Base-by-base conservation (phyloP, 2,797 vertebrate genomes). In the Sebastes kiyomatsui region DNA sequence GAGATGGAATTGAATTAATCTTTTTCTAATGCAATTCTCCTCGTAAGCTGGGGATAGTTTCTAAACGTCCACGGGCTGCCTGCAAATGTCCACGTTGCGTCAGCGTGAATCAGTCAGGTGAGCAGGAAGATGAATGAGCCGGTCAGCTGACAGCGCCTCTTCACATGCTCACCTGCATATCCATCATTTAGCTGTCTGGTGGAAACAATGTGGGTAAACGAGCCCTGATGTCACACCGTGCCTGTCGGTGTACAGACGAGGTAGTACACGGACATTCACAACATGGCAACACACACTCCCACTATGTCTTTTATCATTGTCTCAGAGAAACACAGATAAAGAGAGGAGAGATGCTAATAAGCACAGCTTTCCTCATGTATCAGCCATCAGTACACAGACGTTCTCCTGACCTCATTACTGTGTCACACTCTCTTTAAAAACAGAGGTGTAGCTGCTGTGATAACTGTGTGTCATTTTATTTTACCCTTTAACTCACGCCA, bases 1-100 rank as follows among this genome's bases (percentile, higher is more conserved):
- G 33, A 80, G 67, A 83, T 56, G 16, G 75, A 84, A 87, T 52
- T 67, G 54, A 87, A 90, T 88, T 79, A 46, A 81, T 89, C 73
- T 87, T 79, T 77, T 76, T 62, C 65, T 80, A 80, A 87, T 82
- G 73, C 75, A 71, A 81, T 86, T 81, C 67, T 80, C 61, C 72
- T 77, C 16, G 2, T 75, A 32, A 66, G n/a, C 54, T 8, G 35
- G 2, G 42, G 67, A 32, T 42, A 6, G 75, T 54, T 72, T 81
- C 65, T 67, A 20, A 55, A 20, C 20, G 16, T 46, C 49, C 38
- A 11, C 22, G 13, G 1, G 6, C 35, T 30, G 80, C 61, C 78
- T 85, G 67, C 73, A 76, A 73, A 87, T 75, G 46, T 56, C 52
- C 66, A 46, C 42, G 13, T 11, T 7, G 67, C 20, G 7, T 49